Evolutionary conservation across 2,113 vertebrate genomes (phyloP), one percentile per base, ranked within the genome.

Genomic region (Ceyx margarethae): DNA sequence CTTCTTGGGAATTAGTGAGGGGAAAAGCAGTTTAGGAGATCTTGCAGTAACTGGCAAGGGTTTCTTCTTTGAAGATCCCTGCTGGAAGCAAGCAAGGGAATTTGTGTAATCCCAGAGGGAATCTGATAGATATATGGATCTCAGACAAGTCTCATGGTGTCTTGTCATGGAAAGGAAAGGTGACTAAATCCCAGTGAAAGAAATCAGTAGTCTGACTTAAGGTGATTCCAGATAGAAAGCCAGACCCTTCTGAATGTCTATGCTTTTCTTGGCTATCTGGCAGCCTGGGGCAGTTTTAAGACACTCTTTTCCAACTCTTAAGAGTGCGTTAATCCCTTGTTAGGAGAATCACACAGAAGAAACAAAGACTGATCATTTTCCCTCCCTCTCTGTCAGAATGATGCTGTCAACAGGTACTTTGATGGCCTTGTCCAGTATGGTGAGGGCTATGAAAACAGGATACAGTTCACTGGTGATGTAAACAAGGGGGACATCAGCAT

Each of bases 401-500:
- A 23, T 0, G 97, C 98, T 40, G 86, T 97, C 65, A 95, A 28
- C 93, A 94, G 92, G 29, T 92, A 71, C 50, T 91, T 89, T 1
- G 21, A 75, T 0, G 81, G 62, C 15, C 25, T 9, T 1, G 2
- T 1, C 17, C 85, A 13, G 87, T 95, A 96, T 31, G 93, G 94
- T 6, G 1, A 88, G 3, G 31, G 13, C 12, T 99, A 98, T 16
- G 8, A 95, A 17, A 89, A 94, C 12, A 97, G 97, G 22, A 89
- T 96, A 43, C 45, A 4, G 1, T n/a, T 99, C 40, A 95, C 53
- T 0, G 69, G 92, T 3, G 33, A 97, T 1, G 1, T 81, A 1
- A 0, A 1, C 3, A 28, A 5, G 0, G 66, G 75, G 35, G 79
- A 97, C 8, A 97, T 98, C 77, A 96, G 94, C 9, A 69, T 99